Evolutionary conservation across 2,888 invertebrate genomes (phyloP).

Genomic region (Tuta absoluta): DNA sequence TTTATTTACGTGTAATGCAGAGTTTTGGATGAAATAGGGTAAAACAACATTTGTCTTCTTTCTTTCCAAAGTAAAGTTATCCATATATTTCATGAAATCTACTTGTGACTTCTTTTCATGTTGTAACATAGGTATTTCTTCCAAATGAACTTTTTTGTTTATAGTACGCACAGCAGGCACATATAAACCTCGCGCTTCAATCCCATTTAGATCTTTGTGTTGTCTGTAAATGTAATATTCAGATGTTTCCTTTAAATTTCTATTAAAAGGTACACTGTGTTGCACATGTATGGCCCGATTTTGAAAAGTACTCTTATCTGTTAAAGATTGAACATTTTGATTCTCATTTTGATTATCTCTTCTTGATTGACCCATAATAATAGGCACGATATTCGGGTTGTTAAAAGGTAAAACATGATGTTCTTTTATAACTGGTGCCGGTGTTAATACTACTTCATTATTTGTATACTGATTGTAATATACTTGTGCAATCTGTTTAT

Average conservation of each 20-base stretch:
- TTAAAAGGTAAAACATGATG: background rate
- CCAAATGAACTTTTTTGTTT: background rate
- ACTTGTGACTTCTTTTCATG: conserved; percentile 23
- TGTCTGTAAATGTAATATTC: background rate
- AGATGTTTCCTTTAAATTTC: background rate
- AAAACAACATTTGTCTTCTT: conserved; percentile 34
- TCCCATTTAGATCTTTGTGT: background rate
- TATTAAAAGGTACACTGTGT: background rate
- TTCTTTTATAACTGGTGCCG: background rate
- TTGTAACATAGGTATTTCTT: conserved; percentile 22
- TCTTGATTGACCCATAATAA: background rate
- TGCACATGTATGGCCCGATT: background rate
- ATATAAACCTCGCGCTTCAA: background rate
- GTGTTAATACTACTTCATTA: background rate
- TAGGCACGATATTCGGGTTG: background rate
- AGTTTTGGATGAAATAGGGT: background rate
- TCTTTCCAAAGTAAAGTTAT: conserved; percentile 42
- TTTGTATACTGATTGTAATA: background rate
- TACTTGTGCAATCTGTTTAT: background rate
- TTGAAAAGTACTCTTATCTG: background rate
- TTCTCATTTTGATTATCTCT: background rate
- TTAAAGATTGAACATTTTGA: background rate
- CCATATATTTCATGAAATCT: conserved; percentile 39
- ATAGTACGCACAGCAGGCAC: background rate
- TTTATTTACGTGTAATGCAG: background rate